A percentile compares a stretch with the other conserved stretches of the same genome.
These are phyloP conservation scores for Grammatotria lemairii DNA, from an alignment of 2,113 vertebrate species.

Conservation along the genomic window DNA sequence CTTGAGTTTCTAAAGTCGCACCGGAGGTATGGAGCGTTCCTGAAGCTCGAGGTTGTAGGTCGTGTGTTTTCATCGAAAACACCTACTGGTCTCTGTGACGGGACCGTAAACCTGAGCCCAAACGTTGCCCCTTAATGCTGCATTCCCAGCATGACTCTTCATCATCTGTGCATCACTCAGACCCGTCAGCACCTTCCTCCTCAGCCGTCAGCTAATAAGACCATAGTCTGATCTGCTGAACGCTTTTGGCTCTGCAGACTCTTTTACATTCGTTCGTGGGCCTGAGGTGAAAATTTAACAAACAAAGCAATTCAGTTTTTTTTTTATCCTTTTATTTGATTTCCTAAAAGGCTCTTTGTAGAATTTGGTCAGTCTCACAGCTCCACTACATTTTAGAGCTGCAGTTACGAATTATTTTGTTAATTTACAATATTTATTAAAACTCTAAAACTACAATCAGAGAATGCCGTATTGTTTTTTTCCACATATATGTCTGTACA, in stretches of 20 bases:
- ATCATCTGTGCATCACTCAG: not conserved
- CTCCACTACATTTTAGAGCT: not conserved
- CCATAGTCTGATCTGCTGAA: not conserved
- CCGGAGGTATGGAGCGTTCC: not conserved
- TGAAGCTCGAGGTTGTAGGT: not conserved
- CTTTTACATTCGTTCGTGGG: not conserved
- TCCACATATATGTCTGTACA: not conserved
- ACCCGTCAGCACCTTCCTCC: not conserved
- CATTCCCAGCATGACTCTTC: conserved; percentile 20
- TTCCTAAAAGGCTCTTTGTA: not conserved
- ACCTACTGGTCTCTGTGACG: not conserved
- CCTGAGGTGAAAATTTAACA: not conserved
- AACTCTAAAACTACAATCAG: not conserved
- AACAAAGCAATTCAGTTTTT: accelerated
- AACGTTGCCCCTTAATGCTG: not conserved
- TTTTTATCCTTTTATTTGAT: not conserved
- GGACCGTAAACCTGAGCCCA: not conserved
- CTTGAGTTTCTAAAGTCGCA: not conserved
- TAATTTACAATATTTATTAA: not conserved
- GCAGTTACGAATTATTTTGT: not conserved
- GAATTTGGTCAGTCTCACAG: not conserved
- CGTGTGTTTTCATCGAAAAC: not conserved
- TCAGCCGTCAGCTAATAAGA: not conserved
- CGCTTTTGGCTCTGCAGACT: not conserved
- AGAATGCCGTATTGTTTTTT: not conserved